A percentile compares a stretch with the other conserved stretches of the same genome.
Evolutionary conservation across 2,888 invertebrate genomes (phyloP).

Genomic region (Acleris literana): DNA sequence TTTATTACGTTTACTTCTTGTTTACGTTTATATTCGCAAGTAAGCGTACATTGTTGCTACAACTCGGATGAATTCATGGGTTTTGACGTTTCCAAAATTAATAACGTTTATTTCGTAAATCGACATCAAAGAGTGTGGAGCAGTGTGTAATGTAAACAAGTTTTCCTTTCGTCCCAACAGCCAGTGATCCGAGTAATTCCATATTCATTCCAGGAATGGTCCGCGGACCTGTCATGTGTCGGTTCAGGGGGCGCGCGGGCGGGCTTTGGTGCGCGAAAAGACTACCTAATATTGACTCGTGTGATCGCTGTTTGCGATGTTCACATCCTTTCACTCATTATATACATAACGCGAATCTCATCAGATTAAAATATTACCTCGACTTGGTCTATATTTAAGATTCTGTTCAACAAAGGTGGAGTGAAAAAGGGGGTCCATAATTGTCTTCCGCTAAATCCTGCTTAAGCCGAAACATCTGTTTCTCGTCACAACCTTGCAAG

Average conservation of each 20-base stretch:
- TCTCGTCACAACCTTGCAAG: conserved; percentile 45
- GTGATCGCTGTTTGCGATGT: conserved; percentile 9
- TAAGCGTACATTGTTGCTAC: conserved; percentile 13
- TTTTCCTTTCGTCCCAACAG: conserved; percentile 42
- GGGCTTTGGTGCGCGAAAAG: conserved; percentile 11
- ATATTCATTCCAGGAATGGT: conserved; percentile 54
- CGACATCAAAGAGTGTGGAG: conserved; percentile 42
- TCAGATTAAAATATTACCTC: conserved; percentile 5
- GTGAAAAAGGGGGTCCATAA: conserved; percentile 27
- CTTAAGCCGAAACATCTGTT: conserved; percentile 43
- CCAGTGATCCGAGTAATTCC: conserved; percentile 51
- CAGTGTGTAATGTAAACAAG: conserved; percentile 47
- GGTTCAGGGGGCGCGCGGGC: conserved; percentile 23
- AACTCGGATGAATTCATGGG: background rate
- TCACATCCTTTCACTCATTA: conserved; percentile 22
- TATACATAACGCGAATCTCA: conserved; percentile 5
- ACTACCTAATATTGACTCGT: conserved; percentile 18
- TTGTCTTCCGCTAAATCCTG: conserved; percentile 37
- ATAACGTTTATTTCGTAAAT: conserved; percentile 33
- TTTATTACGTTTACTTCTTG: conserved; percentile 38
- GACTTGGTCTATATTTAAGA: background rate
- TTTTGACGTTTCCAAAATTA: conserved; percentile 11
- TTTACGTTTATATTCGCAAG: conserved; percentile 17
- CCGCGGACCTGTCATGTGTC: conserved; percentile 49
- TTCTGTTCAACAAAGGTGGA: conserved; percentile 10